A percentile compares a stretch with the other conserved stretches of the same genome.
Evolutionary conservation across 2,797 vertebrate species (phyloP).

Genomic region (Parambassis ranga): DNA sequence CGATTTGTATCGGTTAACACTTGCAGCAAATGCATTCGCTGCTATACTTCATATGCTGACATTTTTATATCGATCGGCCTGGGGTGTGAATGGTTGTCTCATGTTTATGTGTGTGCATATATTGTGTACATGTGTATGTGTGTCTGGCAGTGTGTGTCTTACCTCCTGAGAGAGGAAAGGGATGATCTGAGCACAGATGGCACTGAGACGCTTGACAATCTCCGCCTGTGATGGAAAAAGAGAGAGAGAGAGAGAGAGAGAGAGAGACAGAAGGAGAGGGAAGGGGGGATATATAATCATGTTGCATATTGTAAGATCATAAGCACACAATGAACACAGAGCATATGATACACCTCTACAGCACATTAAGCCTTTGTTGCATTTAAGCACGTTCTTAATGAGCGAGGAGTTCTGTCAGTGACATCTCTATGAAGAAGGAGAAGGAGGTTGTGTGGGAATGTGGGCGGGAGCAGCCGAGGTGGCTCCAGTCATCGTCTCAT

Average conservation of each 20-base stretch:
- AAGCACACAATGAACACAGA: constrained; percentile 40
- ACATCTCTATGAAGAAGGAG: not conserved
- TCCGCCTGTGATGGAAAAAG: constrained; percentile 84
- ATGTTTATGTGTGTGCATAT: constrained; percentile 15
- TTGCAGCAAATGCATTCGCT: not conserved
- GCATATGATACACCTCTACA: constrained; percentile 39
- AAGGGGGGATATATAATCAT: constrained; percentile 32
- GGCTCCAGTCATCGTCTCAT: constrained; percentile 32
- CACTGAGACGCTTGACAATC: constrained; percentile 97
- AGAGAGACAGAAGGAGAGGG: constrained; percentile 24
- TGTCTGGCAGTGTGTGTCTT: constrained; percentile 68
- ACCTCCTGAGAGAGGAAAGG: constrained; percentile 99
- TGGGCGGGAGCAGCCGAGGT: not conserved
- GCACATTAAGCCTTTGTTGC: constrained; percentile 37
- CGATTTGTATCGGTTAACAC: constrained; percentile 1
- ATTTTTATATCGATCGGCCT: not conserved
- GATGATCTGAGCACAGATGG: constrained; percentile 98
- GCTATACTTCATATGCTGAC: not conserved
- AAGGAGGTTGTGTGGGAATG: not conserved
- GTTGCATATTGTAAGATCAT: constrained; percentile 26
- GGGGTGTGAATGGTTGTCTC: not conserved
- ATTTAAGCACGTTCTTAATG: constrained; percentile 43
- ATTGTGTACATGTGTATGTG: constrained; percentile 17
- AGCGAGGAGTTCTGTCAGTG: constrained; percentile 11
- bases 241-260: not conserved